phyloP scores from a whole-genome alignment of 2,797 vertebrate genomes.

The Toxotes lorentzi region DNA sequence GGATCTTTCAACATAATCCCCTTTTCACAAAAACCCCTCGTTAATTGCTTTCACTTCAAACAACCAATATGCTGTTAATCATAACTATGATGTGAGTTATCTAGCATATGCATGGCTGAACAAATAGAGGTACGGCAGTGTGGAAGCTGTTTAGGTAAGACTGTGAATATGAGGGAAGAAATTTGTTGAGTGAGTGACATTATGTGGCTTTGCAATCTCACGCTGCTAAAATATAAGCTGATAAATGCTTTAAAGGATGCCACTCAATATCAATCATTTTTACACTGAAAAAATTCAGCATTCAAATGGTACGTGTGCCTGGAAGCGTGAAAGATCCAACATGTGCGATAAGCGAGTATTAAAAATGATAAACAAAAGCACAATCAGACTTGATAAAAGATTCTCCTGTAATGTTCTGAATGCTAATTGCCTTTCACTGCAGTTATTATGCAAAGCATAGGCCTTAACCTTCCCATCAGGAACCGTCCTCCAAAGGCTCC shows the following conservation, averaged over 20 bases:
- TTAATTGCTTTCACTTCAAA: constrained; percentile 64
- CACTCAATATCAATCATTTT: neutral
- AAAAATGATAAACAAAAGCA: constrained; percentile 32
- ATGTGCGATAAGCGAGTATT: constrained; percentile 10
- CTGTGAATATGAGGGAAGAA: constrained; percentile 4
- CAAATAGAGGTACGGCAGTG: constrained; percentile 35
- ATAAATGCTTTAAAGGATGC: neutral
- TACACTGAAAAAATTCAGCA: neutral
- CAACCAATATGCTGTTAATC: constrained; percentile 54
- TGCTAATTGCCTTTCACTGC: constrained; percentile 56
- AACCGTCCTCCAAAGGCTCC: constrained; percentile 18
- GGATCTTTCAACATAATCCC: constrained; percentile 42
- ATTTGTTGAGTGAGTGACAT: neutral
- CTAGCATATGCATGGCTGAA: constrained; percentile 36
- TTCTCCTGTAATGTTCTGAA: constrained; percentile 30
- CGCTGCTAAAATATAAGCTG: neutral
- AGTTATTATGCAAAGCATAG: constrained; percentile 66
- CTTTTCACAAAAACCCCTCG: constrained; percentile 34
- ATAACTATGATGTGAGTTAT: constrained; percentile 55
- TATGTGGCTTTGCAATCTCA: neutral
- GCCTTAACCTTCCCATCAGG: constrained; percentile 36
- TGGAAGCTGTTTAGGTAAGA: constrained; percentile 14
- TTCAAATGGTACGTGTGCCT: constrained; percentile 3
- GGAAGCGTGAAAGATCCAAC: neutral
- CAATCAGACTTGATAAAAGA: constrained; percentile 34